Evolutionary conservation across 2,888 invertebrate genomes (phyloP), one percentile per base, ranked within the genome.

Genomic region (Habroteleia sp.): DNA sequence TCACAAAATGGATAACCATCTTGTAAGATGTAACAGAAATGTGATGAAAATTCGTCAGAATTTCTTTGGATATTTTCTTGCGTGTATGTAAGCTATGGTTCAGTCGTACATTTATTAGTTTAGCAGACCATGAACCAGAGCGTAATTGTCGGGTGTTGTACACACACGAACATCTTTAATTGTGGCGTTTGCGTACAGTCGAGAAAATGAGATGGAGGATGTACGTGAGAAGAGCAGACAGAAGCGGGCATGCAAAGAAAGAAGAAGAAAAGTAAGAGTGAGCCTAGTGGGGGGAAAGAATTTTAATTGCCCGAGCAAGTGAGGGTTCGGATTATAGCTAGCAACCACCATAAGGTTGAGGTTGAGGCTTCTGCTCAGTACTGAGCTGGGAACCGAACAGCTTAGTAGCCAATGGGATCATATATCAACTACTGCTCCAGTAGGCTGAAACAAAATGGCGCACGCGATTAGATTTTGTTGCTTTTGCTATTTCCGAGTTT

Each of bases 401-500:
- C 84, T 85, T 85, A 84, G 85, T 86, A 87, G 87, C 87, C 87
- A 87, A 87, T 87, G 83, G 83, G 83, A 86, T 87, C 85, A 85
- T 87, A 86, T 85, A 86, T 87, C 87, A 87, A 85, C 84, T 83
- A 84, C 84, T 84, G 83, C 83, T 83, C 77, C 82, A 81, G 84
- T 74, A 71, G 69, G 76, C 71, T 52, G 74, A 58, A 74, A 74
- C 77, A 74, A 77, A 77, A 77, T 77, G 77, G 77, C 77, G 77
- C 14, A 25, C 52, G 39, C 35, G 62, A 71, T 66, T 66, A 68
- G 63, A 63, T 68, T 77, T 58, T 73, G 37, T 65, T 63, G 46
- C 25, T 52, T 23, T 35, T 60, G 35, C 33, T 27, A n/a, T 35
- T 56, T 16, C 29, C 8, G 5, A 7, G 3, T 8, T 29, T 16